These are phyloP conservation scores for Ichneumoninae sp. DNA, from an alignment of 2,888 invertebrate species.

Conservation along the genomic window DNA sequence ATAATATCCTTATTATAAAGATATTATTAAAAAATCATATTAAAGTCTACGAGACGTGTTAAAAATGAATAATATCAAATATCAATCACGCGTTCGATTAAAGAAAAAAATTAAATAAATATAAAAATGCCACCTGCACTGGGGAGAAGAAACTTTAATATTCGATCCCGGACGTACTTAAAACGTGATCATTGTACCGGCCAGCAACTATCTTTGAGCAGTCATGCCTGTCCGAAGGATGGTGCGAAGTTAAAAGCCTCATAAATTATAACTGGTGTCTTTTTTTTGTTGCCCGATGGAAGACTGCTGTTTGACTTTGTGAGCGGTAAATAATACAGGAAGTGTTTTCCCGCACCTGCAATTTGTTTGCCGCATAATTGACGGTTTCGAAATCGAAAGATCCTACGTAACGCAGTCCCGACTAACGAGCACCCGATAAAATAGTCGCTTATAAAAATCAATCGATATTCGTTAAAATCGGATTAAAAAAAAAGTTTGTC, in stretches of 20 bases:
- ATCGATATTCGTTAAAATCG: not conserved
- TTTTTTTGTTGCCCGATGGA: constrained; percentile 3
- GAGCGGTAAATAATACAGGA: not conserved
- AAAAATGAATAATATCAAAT: not conserved
- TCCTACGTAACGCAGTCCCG: not conserved
- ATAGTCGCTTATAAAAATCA: not conserved
- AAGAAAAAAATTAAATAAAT: not conserved
- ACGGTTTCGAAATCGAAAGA: not conserved
- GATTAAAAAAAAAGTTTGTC: not conserved
- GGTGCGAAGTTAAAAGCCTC: constrained; percentile 25
- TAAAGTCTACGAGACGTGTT: not conserved
- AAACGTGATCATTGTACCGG: constrained; percentile 8
- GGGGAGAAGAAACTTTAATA: not conserved
- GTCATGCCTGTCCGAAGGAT: constrained; percentile 7
- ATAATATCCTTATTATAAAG: too few species aligned
- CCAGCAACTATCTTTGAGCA: not conserved
- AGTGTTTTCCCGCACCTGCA: not conserved
- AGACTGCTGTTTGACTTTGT: constrained; percentile 11
- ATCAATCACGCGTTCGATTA: not conserved
- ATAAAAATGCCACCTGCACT: not conserved
- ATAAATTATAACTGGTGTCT: constrained; percentile 17
- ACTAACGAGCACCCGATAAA: not conserved
- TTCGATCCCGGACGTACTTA: not conserved
- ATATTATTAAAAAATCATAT: not conserved
- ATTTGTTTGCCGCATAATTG: not conserved